Evolutionary conservation across 1,140 invertebrate genomes (phyloP), one percentile per base, ranked within the genome.

Genomic region (Mya arenaria): DNA sequence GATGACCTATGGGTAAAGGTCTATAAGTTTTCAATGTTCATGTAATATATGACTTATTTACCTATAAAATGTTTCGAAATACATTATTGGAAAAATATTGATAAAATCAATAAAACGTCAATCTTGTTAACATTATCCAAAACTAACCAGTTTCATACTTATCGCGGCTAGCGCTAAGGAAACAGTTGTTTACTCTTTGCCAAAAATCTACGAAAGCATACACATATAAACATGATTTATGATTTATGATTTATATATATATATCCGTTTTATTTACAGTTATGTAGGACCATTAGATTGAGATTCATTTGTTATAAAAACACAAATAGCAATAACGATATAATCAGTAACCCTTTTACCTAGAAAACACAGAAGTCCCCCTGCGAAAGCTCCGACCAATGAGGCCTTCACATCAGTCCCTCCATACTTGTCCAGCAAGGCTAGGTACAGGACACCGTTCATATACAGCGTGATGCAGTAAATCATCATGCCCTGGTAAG

Each of bases 361-460:
- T 58, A 55, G 5, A 13, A 37, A 62, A 34, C 55, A 30, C 13
- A 60, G 60, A 15, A 73, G 19, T 65, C 37, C 39, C 19, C 25
- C 30, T 37, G 39, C 39, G 25, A 74, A 13, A 36, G 32, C 41
- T 15, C 56, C 71, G 17, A 74, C 71, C 25, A 74, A 36, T 4
- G 71, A 56, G 4, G 71, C 60, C 39, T 74, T 74, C 4, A 55
- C 34, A 10, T 74, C 71, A 13, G 34, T 52, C n/a, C 60, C 71
- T 1, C 55, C 32, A 39, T 58, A 74, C 17, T 30, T 17, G 48
- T 60, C 55, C 36, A 74, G 34, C 5, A 74, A 55, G 10, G 48
- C 71, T 10, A 74, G 25, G 55, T 74, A 74, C 17, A 60, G 52
- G 1, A 74, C 39, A n/a, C 71, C 71, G 56, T 41, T 60, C 55